phyloP scores from a whole-genome alignment of 2,113 vertebrate genomes.

The Myotis brandtii region DNA sequence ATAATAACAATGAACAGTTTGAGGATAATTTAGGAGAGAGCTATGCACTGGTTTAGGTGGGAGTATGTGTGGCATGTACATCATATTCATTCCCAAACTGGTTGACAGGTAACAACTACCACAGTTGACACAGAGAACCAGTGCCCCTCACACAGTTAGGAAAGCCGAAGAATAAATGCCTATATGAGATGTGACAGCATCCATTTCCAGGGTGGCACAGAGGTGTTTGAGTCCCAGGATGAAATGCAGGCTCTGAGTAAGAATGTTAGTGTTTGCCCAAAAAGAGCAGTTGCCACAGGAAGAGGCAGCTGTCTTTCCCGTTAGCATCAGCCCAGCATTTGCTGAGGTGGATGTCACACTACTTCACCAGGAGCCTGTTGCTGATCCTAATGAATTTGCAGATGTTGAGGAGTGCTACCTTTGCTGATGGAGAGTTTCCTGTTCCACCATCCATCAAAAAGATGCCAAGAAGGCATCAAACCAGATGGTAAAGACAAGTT shows the following conservation, averaged over 20 bases:
- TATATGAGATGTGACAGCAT: background rate
- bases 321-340: background rate
- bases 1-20: background rate
- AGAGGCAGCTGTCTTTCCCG: background rate
- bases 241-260: background rate
- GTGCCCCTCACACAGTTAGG: background rate
- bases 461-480: constrained; percentile 70
- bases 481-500: constrained; percentile 67
- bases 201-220: background rate
- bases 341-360: background rate
- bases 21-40: background rate
- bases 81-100: background rate
- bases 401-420: background rate
- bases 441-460: constrained; percentile 67
- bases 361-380: background rate
- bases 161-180: background rate
- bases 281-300: background rate
- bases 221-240: background rate
- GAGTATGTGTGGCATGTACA: background rate
- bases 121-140: background rate
- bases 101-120: background rate
- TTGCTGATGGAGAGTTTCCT: constrained; percentile 53
- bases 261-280: background rate
- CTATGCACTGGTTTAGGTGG: background rate
- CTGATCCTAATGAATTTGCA: constrained; percentile 23